Percentiles rank a stretch among this genome's conserved stretches.
Evolutionary conservation across 2,888 invertebrate species (phyloP).

Genomic region (Siphlonurus alternatus): DNA sequence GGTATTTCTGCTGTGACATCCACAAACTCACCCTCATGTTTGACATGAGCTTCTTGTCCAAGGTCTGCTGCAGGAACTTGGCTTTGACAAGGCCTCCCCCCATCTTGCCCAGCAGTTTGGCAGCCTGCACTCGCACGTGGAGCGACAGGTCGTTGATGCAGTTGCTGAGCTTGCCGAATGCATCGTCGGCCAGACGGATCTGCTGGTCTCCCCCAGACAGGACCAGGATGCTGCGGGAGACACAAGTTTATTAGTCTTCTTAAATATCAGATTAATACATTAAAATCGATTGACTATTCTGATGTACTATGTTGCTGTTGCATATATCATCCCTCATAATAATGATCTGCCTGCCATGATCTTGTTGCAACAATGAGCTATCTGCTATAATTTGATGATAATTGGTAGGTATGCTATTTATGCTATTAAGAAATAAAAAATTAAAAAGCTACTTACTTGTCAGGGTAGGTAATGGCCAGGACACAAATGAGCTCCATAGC

Average conservation of each 20-base stretch:
- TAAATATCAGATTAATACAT: too few species aligned
- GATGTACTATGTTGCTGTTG: too few species aligned
- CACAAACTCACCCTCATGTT: constrained; percentile 57
- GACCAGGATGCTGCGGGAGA: not conserved
- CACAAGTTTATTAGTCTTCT: too few species aligned
- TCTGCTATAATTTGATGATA: not conserved
- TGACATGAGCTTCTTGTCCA: constrained; percentile 96
- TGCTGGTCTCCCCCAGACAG: constrained; percentile 64
- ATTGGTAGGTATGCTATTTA: too few species aligned
- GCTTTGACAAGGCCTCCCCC: constrained; percentile 68
- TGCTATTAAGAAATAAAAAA: too few species aligned
- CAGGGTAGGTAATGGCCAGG: constrained; percentile 71
- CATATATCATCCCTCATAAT: too few species aligned
- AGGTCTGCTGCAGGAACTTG: constrained; percentile 81
- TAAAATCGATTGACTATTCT: not conserved
- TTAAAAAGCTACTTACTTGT: constrained; percentile 55
- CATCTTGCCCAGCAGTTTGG: constrained; percentile 58
- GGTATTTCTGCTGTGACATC: too few species aligned
- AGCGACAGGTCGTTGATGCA: constrained; percentile 85
- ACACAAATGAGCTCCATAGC: constrained; percentile 75
- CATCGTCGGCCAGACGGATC: constrained; percentile 82
- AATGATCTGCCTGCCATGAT: too few species aligned
- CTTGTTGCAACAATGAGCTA: too few species aligned
- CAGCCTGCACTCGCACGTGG: constrained; percentile 71
- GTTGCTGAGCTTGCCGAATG: constrained; percentile 87